Percentiles rank a stretch among this genome's conserved stretches.
phyloP scores from a whole-genome alignment of 2,797 vertebrate species.

The Cynopterus sphinx region DNA sequence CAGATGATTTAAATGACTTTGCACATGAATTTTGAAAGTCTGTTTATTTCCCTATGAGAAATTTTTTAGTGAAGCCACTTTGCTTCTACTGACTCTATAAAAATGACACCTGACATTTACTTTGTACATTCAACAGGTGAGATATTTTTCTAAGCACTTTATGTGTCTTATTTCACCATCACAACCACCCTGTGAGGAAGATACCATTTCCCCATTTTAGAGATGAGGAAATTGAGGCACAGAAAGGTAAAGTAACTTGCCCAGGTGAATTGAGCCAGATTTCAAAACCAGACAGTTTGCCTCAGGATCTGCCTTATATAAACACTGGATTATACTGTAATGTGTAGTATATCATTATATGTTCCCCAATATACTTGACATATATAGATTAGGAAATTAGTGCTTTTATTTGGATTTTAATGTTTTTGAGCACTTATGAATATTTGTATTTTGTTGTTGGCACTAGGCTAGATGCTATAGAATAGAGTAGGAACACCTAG shows the following conservation, averaged over 20 bases:
- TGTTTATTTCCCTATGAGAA: not conserved
- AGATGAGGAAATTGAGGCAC: not conserved
- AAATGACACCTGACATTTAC: not conserved
- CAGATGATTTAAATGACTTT: not conserved
- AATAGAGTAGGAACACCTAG: not conserved
- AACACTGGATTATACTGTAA: not conserved
- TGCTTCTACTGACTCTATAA: not conserved
- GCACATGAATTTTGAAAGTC: not conserved
- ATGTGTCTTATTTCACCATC: not conserved
- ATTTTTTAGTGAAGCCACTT: not conserved
- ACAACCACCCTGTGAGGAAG: not conserved
- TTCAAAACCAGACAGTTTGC: not conserved
- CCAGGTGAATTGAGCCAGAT: not conserved
- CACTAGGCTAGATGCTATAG: not conserved
- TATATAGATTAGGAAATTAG: not conserved
- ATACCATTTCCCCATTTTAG: not conserved
- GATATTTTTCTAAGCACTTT: not conserved
- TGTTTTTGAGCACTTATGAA: not conserved
- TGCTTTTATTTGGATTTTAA: conserved; percentile 30
- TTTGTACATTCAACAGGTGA: not conserved
- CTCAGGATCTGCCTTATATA: not conserved
- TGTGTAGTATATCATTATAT: not conserved
- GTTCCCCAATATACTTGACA: not conserved
- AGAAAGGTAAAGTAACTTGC: not conserved
- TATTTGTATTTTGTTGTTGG: not conserved